Percentiles rank a stretch among this genome's conserved stretches.
phyloP scores from a whole-genome alignment of 2,797 vertebrate species.

The Parauchenoglanis ngamensis region DNA sequence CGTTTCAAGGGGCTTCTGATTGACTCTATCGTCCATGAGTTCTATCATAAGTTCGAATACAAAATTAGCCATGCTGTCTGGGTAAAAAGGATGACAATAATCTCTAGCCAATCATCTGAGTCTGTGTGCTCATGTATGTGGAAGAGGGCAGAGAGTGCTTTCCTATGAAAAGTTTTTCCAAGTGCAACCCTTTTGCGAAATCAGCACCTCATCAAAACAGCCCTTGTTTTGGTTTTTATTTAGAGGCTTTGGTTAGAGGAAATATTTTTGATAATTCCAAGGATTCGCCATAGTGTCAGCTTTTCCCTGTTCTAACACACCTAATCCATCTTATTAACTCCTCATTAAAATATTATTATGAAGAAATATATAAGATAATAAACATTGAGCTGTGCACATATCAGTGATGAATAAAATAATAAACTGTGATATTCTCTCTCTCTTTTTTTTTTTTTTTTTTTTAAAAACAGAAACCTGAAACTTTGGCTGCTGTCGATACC shows the following conservation, averaged over 20 bases:
- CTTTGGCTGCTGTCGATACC: conserved; percentile 50
- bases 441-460: too few relatives aligned
- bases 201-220: not conserved
- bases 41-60: not conserved
- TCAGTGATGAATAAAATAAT: not conserved
- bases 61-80: not conserved
- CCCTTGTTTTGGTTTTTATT: not conserved
- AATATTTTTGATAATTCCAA: not conserved
- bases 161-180: too few relatives aligned
- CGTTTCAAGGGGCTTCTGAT: not conserved
- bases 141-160: not conserved
- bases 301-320: not conserved
- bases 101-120: not conserved
- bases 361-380: not conserved
- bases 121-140: not conserved
- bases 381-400: not conserved
- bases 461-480: conserved; percentile 50
- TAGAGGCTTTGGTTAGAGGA: not conserved
- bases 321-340: not conserved
- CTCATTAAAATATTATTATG: not conserved
- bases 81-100: not conserved
- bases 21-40: not conserved
- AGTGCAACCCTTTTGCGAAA: not conserved
- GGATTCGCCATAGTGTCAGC: not conserved
- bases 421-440: not conserved